These are phyloP conservation scores for Rhyzopertha dominica DNA, from an alignment of 1,140 invertebrate species.

Conservation along the genomic window DNA sequence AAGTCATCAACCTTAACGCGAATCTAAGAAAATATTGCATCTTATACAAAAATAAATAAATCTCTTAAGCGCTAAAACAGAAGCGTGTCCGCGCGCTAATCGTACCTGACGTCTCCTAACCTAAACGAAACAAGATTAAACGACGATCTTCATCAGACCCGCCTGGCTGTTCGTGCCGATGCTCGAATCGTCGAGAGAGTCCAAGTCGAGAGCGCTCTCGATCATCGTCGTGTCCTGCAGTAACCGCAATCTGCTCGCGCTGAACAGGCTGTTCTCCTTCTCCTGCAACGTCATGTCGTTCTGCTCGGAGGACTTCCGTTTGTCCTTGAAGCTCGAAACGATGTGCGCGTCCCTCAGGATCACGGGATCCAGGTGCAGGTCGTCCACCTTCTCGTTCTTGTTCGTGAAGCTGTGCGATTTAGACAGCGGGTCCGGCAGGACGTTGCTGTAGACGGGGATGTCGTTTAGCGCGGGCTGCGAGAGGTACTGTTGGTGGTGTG, in stretches of 20 bases:
- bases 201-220: conserved; percentile 77
- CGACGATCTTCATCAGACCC: conserved; percentile 39
- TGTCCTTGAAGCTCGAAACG: conserved; percentile 15
- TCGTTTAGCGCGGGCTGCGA: conserved; percentile 43
- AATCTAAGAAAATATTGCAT: too few relatives aligned
- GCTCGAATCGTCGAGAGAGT: conserved; percentile 66
- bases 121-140: conserved; percentile 21
- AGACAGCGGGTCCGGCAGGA: conserved; percentile 21
- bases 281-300: conserved; percentile 41
- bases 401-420: conserved; percentile 38
- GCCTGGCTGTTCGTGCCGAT: conserved; percentile 41
- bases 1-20: too few relatives aligned
- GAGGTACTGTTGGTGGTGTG: conserved; percentile 37
- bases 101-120: too few relatives aligned
- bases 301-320: conserved; percentile 23
- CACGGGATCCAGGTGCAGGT: conserved; percentile 40
- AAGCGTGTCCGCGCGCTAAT: too few relatives aligned
- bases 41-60: too few relatives aligned
- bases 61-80: too few relatives aligned
- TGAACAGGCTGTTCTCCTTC: conserved; percentile 43
- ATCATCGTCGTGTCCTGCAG: conserved; percentile 82
- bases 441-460: conserved; percentile 41
- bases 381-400: conserved; percentile 23
- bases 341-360: conserved; percentile 34
- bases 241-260: conserved; percentile 61